phyloP scores from a whole-genome alignment of 2,888 invertebrate species.

The Autographa gamma region DNA sequence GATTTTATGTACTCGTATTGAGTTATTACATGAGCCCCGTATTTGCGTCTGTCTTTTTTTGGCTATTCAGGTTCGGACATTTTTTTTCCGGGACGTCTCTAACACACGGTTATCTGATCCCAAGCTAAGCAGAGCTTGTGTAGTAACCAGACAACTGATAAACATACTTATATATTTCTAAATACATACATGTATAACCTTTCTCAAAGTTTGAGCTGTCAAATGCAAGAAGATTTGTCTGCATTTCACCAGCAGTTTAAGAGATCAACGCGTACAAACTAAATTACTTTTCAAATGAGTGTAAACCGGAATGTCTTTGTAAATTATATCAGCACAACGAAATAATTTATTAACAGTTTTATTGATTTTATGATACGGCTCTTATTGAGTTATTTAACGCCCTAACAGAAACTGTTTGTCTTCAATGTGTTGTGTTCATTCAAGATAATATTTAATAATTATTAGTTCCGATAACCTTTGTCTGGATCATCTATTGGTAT shows the following conservation, averaged over 20 bases:
- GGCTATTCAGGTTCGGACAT: no score
- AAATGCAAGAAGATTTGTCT: no score
- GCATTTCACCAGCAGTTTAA: no score
- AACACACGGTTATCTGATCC: no score
- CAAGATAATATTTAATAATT: constrained; percentile 45
- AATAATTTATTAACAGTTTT: constrained; percentile 35
- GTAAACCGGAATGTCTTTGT: constrained; percentile 6
- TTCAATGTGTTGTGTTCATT: constrained; percentile 26
- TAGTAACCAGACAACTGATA: no score
- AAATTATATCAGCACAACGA: constrained; percentile 20
- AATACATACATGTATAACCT: no score
- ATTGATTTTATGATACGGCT: constrained; percentile 35
- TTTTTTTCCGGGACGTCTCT: no score
- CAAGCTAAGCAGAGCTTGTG: no score
- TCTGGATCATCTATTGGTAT: constrained; percentile 46
- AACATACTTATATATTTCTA: no score
- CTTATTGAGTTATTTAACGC: constrained; percentile 21
- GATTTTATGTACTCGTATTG: constrained; percentile 28
- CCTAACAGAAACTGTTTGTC: constrained; percentile 32
- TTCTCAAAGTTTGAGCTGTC: no score
- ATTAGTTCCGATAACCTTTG: constrained; percentile 45
- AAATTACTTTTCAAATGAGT: no score
- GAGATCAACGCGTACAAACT: no score
- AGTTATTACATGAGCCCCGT: not conserved
- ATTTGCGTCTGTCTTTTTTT: not conserved